phyloP scores from a whole-genome alignment of 2,888 invertebrate genomes.

The Boloria euphrosyne region DNA sequence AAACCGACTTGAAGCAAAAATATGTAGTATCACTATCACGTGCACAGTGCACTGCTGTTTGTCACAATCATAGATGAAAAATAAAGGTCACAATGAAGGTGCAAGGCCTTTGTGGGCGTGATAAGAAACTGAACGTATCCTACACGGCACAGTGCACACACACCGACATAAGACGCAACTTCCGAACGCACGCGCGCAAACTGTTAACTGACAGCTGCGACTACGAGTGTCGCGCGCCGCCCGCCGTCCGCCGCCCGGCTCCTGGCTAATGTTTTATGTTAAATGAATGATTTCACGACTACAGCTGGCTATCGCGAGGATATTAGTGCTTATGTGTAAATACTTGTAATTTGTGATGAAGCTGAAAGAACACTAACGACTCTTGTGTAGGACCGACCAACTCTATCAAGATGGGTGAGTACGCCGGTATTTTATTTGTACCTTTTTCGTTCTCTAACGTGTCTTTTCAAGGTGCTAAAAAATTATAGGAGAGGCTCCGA shows the following conservation, averaged over 20 bases:
- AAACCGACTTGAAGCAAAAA: too few species aligned
- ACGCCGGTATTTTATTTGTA: constrained; percentile 54
- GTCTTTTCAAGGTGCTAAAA: background rate
- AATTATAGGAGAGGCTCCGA: background rate
- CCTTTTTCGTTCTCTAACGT: constrained; percentile 6
- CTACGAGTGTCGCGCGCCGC: background rate
- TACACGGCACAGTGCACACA: too few species aligned
- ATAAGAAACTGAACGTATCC: constrained; percentile 44
- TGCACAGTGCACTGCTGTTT: background rate
- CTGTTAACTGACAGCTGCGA: constrained; percentile 21
- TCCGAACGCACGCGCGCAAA: constrained; percentile 53
- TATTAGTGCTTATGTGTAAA: constrained; percentile 52
- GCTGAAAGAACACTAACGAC: constrained; percentile 50
- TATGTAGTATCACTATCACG: too few species aligned
- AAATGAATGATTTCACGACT: constrained; percentile 40
- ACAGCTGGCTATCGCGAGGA: constrained; percentile 26
- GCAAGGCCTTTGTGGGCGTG: constrained; percentile 9
- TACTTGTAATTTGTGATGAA: constrained; percentile 61
- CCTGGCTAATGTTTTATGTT: constrained; percentile 31
- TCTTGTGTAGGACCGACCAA: constrained; percentile 44
- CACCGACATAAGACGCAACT: constrained; percentile 41
- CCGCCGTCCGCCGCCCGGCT: background rate
- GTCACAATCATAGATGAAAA: too few species aligned
- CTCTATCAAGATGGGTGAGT: constrained; percentile 72
- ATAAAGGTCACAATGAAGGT: too few species aligned